Conservation (phyloP, 2,888 invertebrate genomes). For the Trilocha varians region DNA sequence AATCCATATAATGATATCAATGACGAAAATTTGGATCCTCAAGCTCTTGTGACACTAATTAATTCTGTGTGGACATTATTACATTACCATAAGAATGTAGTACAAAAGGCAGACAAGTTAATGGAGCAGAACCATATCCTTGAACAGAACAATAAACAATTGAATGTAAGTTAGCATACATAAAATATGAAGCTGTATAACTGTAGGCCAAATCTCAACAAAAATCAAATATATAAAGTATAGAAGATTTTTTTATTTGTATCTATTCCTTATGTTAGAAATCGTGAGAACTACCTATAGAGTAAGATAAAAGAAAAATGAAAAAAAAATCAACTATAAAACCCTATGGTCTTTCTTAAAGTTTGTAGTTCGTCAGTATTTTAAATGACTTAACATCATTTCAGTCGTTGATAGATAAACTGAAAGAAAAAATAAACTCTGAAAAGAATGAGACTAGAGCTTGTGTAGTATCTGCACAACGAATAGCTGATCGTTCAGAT, state of each 20-base stretch:
- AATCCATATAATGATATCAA: slow-evolving; percentile 53
- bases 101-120: slow-evolving; percentile 39
- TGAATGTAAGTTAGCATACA: slow-evolving; percentile 42
- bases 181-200: too few species aligned
- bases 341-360: too few species aligned
- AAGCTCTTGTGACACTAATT: slow-evolving; percentile 49
- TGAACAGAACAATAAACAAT: slow-evolving; percentile 50
- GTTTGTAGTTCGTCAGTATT: too few species aligned
- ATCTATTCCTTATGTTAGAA: too few species aligned
- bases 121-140: slow-evolving; percentile 49
- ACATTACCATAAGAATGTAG: slow-evolving; percentile 43
- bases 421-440: slow-evolving; percentile 39
- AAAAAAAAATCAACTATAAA: too few species aligned
- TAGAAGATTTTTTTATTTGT: too few species aligned
- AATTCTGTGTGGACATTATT: slow-evolving; percentile 52
- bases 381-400: too few species aligned
- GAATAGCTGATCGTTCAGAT: slow-evolving; percentile 54
- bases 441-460: slow-evolving; percentile 59
- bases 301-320: too few species aligned
- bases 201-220: too few species aligned
- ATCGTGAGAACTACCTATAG: too few species aligned
- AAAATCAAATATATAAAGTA: too few species aligned
- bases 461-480: slow-evolving; percentile 57
- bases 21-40: slow-evolving; percentile 29
- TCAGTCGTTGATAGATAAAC: slow-evolving; percentile 34